Evolutionary conservation across 2,797 vertebrate species (phyloP).

Genomic region (Coregonus suidteri): DNA sequence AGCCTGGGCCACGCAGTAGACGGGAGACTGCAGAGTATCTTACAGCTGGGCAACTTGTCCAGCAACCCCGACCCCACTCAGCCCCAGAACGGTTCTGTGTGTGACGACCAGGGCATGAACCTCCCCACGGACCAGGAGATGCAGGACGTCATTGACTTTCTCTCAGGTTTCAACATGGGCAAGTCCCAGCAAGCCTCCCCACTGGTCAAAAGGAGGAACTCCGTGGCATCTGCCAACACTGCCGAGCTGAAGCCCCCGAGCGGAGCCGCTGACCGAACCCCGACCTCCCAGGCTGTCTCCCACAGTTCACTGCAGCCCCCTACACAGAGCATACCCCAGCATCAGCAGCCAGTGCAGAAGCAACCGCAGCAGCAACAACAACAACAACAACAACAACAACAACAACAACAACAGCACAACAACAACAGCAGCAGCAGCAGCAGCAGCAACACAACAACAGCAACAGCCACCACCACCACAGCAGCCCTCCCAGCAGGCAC

Average conservation of each 20-base stretch:
- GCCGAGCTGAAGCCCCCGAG: conserved; percentile 86
- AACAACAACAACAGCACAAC: conserved; percentile 68
- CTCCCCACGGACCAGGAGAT: conserved; percentile 98
- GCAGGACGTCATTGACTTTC: conserved; percentile 99
- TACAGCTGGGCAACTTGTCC: conserved; percentile 84
- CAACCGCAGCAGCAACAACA: conserved; percentile 52
- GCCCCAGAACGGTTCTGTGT: conserved; percentile 82
- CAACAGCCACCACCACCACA: conserved; percentile 46
- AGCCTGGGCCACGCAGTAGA: conserved; percentile 68
- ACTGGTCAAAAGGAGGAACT: conserved; percentile 91
- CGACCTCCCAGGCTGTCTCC: conserved; percentile 77
- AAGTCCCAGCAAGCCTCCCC: conserved; percentile 98
- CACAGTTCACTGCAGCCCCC: conserved; percentile 79
- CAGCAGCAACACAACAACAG: not conserved
- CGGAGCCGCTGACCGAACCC: conserved; percentile 62
- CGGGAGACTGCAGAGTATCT: conserved; percentile 83
- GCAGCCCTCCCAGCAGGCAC: conserved; percentile 74
- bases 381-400: conserved; percentile 70
- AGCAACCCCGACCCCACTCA: conserved; percentile 76
- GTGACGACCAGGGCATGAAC: conserved; percentile 96
- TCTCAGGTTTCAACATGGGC: conserved; percentile 98
- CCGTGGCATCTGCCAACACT: conserved; percentile 83
- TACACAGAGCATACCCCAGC: conserved; percentile 76
- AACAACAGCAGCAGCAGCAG: conserved; percentile 53
- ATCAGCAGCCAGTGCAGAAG: conserved; percentile 65